Evolutionary conservation across 1,140 invertebrate genomes (phyloP).

Genomic region (Bicyclus anynana): DNA sequence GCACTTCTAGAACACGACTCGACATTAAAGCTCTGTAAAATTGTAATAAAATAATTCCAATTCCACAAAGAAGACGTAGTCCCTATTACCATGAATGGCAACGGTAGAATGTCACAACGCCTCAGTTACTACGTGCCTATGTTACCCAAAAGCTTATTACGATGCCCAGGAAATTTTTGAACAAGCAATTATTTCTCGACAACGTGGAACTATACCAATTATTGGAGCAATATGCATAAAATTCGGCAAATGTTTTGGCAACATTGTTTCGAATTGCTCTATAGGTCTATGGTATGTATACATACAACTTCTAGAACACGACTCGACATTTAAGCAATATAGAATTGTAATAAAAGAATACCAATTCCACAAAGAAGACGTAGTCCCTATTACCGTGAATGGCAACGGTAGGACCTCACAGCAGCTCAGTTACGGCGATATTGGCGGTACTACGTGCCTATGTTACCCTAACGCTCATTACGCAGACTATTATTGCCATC

Average conservation of each 20-base stretch:
- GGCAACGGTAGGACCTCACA: not conserved
- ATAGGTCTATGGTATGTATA: too few species aligned
- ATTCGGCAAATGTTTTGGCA: too few species aligned
- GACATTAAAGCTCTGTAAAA: not conserved
- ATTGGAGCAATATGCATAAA: too few species aligned
- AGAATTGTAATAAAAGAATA: not conserved
- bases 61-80: not conserved
- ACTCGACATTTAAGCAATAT: not conserved
- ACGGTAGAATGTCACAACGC: not conserved
- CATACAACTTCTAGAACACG: too few species aligned
- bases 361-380: not conserved
- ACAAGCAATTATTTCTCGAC: too few species aligned
- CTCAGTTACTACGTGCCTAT: constrained; percentile 12
- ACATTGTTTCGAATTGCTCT: too few species aligned
- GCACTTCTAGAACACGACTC: too few species aligned
- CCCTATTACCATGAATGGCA: not conserved
- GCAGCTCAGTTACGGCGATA: not conserved
- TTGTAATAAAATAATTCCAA: not conserved
- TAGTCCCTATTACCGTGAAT: not conserved
- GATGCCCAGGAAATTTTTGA: too few species aligned
- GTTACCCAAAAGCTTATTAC: constrained; percentile 16
- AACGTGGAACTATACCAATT: too few species aligned
- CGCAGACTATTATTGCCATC: constrained; percentile 4
- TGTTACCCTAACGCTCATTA: not conserved
- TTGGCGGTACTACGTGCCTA: not conserved